Base-by-base conservation (phyloP, 2,113 vertebrate genomes). In the Scartelaos histophorus region DNA sequence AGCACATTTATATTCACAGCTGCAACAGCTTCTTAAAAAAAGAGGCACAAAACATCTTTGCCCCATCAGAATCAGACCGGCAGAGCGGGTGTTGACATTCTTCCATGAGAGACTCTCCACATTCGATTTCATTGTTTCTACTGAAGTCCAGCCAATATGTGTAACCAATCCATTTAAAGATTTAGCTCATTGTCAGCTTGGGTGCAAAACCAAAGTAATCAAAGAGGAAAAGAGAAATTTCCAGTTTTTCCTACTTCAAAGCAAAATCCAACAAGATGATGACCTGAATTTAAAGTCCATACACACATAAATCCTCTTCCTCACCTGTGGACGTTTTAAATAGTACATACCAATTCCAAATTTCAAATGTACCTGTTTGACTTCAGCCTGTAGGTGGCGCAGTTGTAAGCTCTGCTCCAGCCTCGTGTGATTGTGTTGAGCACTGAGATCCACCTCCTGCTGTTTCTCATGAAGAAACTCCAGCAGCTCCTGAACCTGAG, bases 401-500 rank as follows among this genome's bases (percentile, higher is more conserved):
- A 99, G 95, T 71, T 99, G 98, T 5, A 98, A 94, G 68, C 90
- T 95, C 86, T 99, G 97, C 87, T 99, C 97, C 12, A 99, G 92
- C 17, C 94, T 93, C 17, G 97, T 95, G 84, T 98, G 97, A 2
- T 96, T 97, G 88, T 96, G 97, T 70, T 99, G 97, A 0, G 97
- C 96, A 0, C 94, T 97, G 54, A 96, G 89, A 62, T 99, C 98
- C 87, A 98, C 90, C 71, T 99, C 97, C 4, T 97, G 97, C 78
- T 98, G 97, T 78, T 98, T 98, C 92, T 98, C 97, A 0, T 99
- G 97, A 69, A 99, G 95, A 81, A 98, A 99, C 91, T 99, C 96
- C 88, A 99, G 87, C 70, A 99, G 91, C 73, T 99, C 98, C 92
- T 99, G 98, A 9, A 99, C 97, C 92, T 99, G 97, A n/a, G 96